phyloP scores from a whole-genome alignment of 1,140 invertebrate species.

The Spodoptera litura region DNA sequence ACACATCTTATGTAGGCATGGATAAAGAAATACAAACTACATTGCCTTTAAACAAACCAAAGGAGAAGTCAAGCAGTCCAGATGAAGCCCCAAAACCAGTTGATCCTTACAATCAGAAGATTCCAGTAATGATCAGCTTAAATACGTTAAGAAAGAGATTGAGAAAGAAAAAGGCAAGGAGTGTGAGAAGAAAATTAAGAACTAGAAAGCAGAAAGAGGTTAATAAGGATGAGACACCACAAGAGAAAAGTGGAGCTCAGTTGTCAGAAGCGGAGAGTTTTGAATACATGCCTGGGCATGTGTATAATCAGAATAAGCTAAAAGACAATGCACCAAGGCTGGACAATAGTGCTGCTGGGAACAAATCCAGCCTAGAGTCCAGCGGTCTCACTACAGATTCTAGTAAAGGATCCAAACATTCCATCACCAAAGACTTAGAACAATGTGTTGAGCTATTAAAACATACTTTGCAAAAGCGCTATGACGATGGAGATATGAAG shows the following conservation, averaged over 20 bases:
- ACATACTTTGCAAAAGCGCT: constrained; percentile 64
- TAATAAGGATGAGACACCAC: constrained; percentile 56
- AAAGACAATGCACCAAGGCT: constrained; percentile 44
- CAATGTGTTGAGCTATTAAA: constrained; percentile 76
- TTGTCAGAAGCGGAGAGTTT: constrained; percentile 83
- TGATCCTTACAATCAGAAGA: constrained; percentile 53
- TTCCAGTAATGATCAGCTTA: constrained; percentile 71
- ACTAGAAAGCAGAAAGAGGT: constrained; percentile 54
- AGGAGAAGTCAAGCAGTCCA: constrained; percentile 52
- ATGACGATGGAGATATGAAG: constrained; percentile 73
- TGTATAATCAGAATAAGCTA: constrained; percentile 79
- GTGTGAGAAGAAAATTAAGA: constrained; percentile 58
- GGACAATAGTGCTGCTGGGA: constrained; percentile 60
- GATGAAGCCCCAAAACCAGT: constrained; percentile 35
- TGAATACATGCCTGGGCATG: constrained; percentile 85
- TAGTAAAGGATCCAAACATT: constrained; percentile 74
- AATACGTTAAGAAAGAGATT: constrained; percentile 71
- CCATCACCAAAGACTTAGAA: constrained; percentile 80
- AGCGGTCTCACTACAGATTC: constrained; percentile 78
- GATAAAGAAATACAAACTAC: constrained; percentile 84
- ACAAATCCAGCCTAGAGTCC: constrained; percentile 81
- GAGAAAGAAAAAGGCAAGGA: constrained; percentile 64
- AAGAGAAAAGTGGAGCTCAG: constrained; percentile 72
- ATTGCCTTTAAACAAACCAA: constrained; percentile 53
- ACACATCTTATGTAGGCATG: constrained; percentile 59